phyloP scores from a whole-genome alignment of 2,888 invertebrate genomes.

The Drosophila neoperkinsi region DNA sequence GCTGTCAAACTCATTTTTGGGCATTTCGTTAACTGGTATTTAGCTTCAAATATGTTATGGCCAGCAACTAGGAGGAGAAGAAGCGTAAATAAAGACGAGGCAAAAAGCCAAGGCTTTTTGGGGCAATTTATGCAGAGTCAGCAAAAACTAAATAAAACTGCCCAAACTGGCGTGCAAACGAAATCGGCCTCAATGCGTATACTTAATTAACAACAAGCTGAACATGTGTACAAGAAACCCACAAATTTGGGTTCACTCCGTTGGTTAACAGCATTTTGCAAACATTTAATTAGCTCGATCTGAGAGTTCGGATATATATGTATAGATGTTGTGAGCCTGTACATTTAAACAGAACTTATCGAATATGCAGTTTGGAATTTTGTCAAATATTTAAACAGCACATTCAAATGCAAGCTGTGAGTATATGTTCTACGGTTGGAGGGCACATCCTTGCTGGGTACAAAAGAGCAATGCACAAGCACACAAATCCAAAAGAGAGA shows the following conservation, averaged over 20 bases:
- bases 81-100: slow-evolving; percentile 13
- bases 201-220: slow-evolving; percentile 71
- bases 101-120: slow-evolving; percentile 32
- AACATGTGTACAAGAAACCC: slow-evolving; percentile 50
- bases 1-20: slow-evolving; percentile 46
- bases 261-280: slow-evolving; percentile 52
- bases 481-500: slow-evolving; percentile 9
- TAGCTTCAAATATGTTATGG: slow-evolving; percentile 50
- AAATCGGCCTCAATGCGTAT: slow-evolving; percentile 53
- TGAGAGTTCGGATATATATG: background rate
- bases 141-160: slow-evolving; percentile 61
- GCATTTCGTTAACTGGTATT: slow-evolving; percentile 61
- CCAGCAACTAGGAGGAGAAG: slow-evolving; percentile 23
- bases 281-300: slow-evolving; percentile 70
- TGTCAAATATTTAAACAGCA: slow-evolving; percentile 60
- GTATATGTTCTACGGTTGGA: slow-evolving; percentile 7
- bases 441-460: slow-evolving; percentile 21
- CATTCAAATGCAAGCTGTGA: slow-evolving; percentile 52
- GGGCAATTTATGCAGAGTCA: slow-evolving; percentile 73
- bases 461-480: slow-evolving; percentile 64
- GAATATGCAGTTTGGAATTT: slow-evolving; percentile 52
- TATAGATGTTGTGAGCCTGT: slow-evolving; percentile 1
- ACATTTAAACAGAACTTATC: slow-evolving; percentile 38
- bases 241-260: slow-evolving; percentile 22
- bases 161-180: slow-evolving; percentile 36